Evolutionary conservation across 2,797 vertebrate genomes (phyloP), one percentile per base, ranked within the genome.

Genomic region (Podarcis siculus): DNA sequence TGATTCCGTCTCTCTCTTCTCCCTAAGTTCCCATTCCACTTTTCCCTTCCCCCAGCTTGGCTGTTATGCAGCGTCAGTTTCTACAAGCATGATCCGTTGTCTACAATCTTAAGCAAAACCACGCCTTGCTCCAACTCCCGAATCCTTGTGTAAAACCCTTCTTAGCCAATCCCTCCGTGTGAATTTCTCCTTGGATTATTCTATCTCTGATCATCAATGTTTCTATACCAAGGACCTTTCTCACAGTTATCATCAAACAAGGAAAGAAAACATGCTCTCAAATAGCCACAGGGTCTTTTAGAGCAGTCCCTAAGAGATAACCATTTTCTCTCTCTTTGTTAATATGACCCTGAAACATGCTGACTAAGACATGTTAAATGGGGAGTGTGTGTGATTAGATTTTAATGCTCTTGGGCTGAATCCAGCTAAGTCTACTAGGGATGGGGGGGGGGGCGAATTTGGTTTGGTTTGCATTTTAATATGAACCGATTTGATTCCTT

Each of bases 1-100:
- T 12, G 39, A 64, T 86, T 94, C 78, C 67, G 86, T 90, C 80
- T 19, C 78, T 75, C 58, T 45, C 72, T 77, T 84, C 58, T 71
- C 79, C 5, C 61, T 23, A 64, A 64, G 61, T 35, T 49, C 85
- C 42, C 42, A 83, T 88, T 79, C 66, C 32, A 82, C 58, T 83
- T 90, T 88, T 90, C 92, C 93, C 80, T 86, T 86, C 83, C 90
- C 88, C 92, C 91, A n/a, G 3, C 2, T 88, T 0, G 45, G 77
- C 90, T 85, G 89, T 94, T 83, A 19, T 94, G 94, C 95, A 91
- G 87, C 0, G 80, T 96, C 96, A 96, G 95, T 92, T 92, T 90
- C 89, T 95, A 93, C 83, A 76, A 88, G 95, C 94, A 92, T 84
- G 91, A 94, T 58, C 92, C 89, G 89, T 93, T 95, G 91, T 91